These are phyloP conservation scores for Tipula confusa DNA, from an alignment of 2,888 invertebrate genomes.

Conservation along the genomic window DNA sequence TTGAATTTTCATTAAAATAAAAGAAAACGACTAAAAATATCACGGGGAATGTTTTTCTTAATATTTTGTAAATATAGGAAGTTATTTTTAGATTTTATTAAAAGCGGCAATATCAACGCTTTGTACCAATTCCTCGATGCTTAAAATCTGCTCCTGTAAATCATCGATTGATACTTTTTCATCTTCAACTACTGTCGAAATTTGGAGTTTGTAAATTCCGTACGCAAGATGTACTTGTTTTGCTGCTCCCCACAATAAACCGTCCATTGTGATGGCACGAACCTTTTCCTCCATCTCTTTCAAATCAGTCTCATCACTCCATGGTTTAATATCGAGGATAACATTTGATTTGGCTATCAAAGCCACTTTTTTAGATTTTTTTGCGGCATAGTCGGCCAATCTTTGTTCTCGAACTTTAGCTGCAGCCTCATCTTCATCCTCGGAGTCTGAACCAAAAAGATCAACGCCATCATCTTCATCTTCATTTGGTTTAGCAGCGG, in stretches of 20 bases:
- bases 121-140: conserved; percentile 79
- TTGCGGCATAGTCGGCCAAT: conserved; percentile 82
- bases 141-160: conserved; percentile 81
- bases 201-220: conserved; percentile 88
- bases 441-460: conserved; percentile 73
- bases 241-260: conserved; percentile 90
- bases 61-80: neutral
- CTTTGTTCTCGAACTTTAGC: conserved; percentile 78
- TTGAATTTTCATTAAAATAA: neutral
- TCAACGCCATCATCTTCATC: conserved; percentile 74
- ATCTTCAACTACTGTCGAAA: conserved; percentile 90
- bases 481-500: conserved; percentile 39
- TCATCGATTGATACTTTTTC: conserved; percentile 90
- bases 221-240: conserved; percentile 88
- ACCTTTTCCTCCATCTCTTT: conserved; percentile 74
- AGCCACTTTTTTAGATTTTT: conserved; percentile 86
- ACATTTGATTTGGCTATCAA: conserved; percentile 93
- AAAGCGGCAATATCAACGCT: conserved; percentile 94
- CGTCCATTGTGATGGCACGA: conserved; percentile 72
- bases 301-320: conserved; percentile 91
- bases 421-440: conserved; percentile 66
- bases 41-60: neutral
- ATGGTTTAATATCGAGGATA: conserved; percentile 89
- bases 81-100: conserved; percentile 74
- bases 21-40: neutral